A percentile compares a stretch with the other conserved stretches of the same genome.
Evolutionary conservation across 1,140 invertebrate genomes (phyloP).

Genomic region (Sweltsa coloradensis): DNA sequence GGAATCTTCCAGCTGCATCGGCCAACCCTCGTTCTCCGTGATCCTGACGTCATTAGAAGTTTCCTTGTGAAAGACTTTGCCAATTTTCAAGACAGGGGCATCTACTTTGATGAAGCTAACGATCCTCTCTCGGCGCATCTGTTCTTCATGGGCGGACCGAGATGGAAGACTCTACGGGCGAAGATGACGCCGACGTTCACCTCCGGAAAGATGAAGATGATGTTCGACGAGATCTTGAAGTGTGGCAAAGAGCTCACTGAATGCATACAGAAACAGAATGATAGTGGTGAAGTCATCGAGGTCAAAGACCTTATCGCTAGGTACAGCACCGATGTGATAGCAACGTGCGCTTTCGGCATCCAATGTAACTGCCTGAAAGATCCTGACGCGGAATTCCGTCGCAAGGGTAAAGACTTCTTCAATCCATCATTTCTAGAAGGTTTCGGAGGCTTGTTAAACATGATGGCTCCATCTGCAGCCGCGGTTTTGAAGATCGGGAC

Average conservation of each 20-base stretch:
- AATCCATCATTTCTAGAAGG: too few species aligned
- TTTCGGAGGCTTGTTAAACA: too few species aligned
- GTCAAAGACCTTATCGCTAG: slow-evolving; percentile 24
- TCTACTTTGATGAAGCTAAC: slow-evolving; percentile 34
- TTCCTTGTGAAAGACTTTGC: slow-evolving; percentile 45
- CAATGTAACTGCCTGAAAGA: slow-evolving; percentile 39
- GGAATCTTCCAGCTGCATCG: neutral
- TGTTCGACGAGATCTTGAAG: slow-evolving; percentile 23
- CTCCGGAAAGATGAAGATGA: slow-evolving; percentile 33
- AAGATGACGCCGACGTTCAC: slow-evolving; percentile 36
- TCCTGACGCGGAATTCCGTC: slow-evolving; percentile 26
- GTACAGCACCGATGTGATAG: slow-evolving; percentile 47
- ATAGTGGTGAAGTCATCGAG: slow-evolving; percentile 26
- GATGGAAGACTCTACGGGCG: slow-evolving; percentile 33
- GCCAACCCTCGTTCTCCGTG: slow-evolving; percentile 25
- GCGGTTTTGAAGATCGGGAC: too few species aligned
- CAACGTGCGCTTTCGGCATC: slow-evolving; percentile 41
- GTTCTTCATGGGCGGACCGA: slow-evolving; percentile 8
- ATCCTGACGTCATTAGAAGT: slow-evolving; percentile 37
- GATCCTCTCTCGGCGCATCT: slow-evolving; percentile 7
- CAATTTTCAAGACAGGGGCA: slow-evolving; percentile 39
- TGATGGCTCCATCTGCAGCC: too few species aligned
- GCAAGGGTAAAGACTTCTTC: slow-evolving; percentile 3
- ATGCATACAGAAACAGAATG: neutral
- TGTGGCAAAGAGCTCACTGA: neutral